These are phyloP conservation scores for Oryctolagus cuniculus DNA, from an alignment of 2,113 vertebrate genomes.

Conservation along the genomic window DNA sequence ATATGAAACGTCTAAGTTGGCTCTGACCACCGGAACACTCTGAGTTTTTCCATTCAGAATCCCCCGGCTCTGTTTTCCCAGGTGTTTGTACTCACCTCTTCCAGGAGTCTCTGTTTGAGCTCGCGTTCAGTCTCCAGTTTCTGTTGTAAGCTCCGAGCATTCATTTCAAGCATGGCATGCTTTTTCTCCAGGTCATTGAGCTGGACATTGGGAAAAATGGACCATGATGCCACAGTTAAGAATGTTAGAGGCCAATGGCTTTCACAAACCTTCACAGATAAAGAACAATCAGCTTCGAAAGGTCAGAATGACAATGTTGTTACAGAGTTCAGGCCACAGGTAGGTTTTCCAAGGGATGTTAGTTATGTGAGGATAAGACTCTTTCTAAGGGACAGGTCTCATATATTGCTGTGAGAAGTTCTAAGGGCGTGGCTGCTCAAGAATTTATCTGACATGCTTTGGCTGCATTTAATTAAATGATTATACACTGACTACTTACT, in stretches of 20 bases:
- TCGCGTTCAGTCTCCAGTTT: constrained; percentile 98
- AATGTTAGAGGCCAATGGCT: neutral
- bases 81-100: constrained; percentile 91
- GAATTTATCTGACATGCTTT: neutral
- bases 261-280: neutral
- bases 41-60: neutral
- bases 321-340: neutral
- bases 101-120: constrained; percentile 97
- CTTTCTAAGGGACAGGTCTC: neutral
- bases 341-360: neutral
- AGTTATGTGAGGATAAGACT: neutral
- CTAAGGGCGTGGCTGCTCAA: neutral
- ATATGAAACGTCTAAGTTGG: neutral
- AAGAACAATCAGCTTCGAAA: constrained; percentile 52
- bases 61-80: neutral
- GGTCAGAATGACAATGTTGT: neutral
- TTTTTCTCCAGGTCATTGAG: constrained; percentile 98
- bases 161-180: constrained; percentile 99
- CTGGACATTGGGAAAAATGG: constrained; percentile 84
- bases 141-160: constrained; percentile 96
- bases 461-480: constrained; percentile 18
- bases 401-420: neutral
- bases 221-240: neutral
- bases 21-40: neutral
- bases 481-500: neutral